A percentile compares a stretch with the other conserved stretches of the same genome.
phyloP scores from a whole-genome alignment of 2,113 vertebrate genomes.

The Cathartes aura region DNA sequence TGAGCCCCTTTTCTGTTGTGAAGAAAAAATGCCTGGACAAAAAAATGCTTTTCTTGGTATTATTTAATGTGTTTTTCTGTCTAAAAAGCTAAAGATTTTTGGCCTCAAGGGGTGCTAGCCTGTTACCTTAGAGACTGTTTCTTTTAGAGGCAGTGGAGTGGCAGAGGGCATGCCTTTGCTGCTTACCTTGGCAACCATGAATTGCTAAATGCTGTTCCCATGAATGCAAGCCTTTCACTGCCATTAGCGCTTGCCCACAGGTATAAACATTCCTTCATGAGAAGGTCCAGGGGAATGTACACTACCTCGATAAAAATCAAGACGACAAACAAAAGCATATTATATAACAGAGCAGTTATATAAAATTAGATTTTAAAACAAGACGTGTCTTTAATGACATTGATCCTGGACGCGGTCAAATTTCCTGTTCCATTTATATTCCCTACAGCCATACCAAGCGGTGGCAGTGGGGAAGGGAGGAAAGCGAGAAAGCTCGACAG shows the following conservation, averaged over 20 bases:
- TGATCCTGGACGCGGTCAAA: conserved; percentile 65
- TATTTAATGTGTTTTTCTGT: conserved; percentile 67
- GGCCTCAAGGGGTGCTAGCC: conserved; percentile 75
- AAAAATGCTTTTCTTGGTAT: conserved; percentile 61
- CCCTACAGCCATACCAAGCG: conserved; percentile 2
- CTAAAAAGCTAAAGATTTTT: conserved; percentile 72
- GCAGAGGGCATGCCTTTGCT: conserved; percentile 80
- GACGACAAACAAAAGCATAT: conserved; percentile 74
- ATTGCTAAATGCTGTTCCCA: conserved; percentile 72
- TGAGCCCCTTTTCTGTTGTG: conserved; percentile 25
- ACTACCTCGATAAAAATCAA: conserved; percentile 76
- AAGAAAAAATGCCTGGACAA: conserved; percentile 22
- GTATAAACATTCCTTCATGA: conserved; percentile 80
- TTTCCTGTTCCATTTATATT: conserved; percentile 54
- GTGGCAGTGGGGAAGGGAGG: neutral
- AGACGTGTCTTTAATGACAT: conserved; percentile 62
- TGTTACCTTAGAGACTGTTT: conserved; percentile 78
- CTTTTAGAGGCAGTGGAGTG: conserved; percentile 73
- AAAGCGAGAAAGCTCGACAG: neutral
- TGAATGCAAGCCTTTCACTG: conserved; percentile 85
- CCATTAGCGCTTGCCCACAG: conserved; percentile 78
- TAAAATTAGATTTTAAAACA: conserved; percentile 69
- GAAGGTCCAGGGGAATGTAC: conserved; percentile 73
- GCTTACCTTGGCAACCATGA: conserved; percentile 83
- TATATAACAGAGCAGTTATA: conserved; percentile 71